These are phyloP conservation scores for Orientallactaga sibirica DNA, from an alignment of 2,797 vertebrate genomes.

Conservation along the genomic window DNA sequence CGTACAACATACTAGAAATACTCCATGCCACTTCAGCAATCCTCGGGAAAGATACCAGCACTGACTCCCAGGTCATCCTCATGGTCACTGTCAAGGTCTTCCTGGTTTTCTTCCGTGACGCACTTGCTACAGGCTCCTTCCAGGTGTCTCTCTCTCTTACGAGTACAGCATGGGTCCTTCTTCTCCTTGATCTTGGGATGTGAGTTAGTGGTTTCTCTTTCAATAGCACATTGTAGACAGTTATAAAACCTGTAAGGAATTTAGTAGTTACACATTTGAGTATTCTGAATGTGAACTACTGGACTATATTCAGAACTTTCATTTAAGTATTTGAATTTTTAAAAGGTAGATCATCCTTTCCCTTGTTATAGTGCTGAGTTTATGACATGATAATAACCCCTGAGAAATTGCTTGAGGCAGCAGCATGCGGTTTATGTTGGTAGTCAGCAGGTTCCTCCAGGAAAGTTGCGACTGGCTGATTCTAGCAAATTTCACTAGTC, in stretches of 20 bases:
- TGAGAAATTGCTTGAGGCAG: neutral
- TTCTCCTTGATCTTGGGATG: neutral
- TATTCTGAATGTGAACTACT: neutral
- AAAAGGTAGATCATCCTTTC: neutral
- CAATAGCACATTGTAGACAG: slow-evolving; percentile 86
- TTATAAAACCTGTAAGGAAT: slow-evolving; percentile 88
- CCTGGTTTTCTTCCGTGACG: neutral
- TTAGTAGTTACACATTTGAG: slow-evolving; percentile 15
- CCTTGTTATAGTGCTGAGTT: neutral
- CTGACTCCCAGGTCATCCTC: slow-evolving; percentile 28
- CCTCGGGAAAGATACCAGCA: slow-evolving; percentile 73
- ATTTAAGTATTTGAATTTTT: slow-evolving; percentile 25
- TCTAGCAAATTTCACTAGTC: neutral
- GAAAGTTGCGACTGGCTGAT: neutral
- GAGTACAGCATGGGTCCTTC: slow-evolving; percentile 66
- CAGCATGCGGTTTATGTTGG: accelerated
- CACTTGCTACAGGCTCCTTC: accelerated
- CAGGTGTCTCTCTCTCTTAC: slow-evolving; percentile 82
- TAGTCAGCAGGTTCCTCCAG: neutral
- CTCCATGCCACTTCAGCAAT: slow-evolving; percentile 45
- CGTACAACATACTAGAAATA: neutral
- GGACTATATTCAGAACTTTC: neutral
- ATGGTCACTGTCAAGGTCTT: slow-evolving; percentile 43
- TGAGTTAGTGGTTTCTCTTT: slow-evolving; percentile 26
- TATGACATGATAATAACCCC: neutral